Base-by-base conservation (phyloP, 2,888 invertebrate genomes). In the Drosophila imparisetae region DNA sequence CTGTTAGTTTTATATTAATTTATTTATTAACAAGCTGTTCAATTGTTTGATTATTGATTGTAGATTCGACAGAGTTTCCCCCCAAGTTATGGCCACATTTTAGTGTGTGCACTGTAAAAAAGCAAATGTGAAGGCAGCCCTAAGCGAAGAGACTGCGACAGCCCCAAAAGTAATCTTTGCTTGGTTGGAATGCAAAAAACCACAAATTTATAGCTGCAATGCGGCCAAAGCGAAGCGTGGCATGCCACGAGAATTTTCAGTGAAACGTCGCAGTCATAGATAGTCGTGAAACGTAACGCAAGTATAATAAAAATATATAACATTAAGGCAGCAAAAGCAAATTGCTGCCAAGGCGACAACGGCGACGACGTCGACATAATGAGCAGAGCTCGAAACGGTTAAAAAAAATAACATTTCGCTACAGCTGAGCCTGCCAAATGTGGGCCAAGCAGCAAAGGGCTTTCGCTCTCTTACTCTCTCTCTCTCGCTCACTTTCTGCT, bases 151-250 rank as follows among this genome's bases (percentile, higher is more conserved):
- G 57, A 40, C 50, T 40, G 34, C 45, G 45, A 36, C 50, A 54
- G 57, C 63, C 61, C 85, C 80, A 61, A 70, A 74, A 78, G 75
- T 80, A 75, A 79, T 77, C 76, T 81, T 45, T 68, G 75, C 79
- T 70, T 63, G 84, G 81, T 72, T 45, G 65, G 29, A 84, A 72
- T 75, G 81, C 75, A 82, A 86, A 52, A 52, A 50, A 59, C 84
- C 84, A 76, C 84, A 78, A 81, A 84, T 86, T 84, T 84, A 84
- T 84, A 80, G 84, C 84, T 84, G 84, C 87, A 86, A 84, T 86
- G 84, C 82, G 84, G 80, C 87, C 87, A 73, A 48, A 53, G 75
- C 81, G 71, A 68, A 81, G 81, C 80, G 71, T 77, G 72, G 64
- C 72, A 62, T 45, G 66, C 55, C 38, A 54, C 18, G 70, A 74